Evolutionary conservation across 2,888 invertebrate species (phyloP).

Genomic region (Nymphalis c-album): DNA sequence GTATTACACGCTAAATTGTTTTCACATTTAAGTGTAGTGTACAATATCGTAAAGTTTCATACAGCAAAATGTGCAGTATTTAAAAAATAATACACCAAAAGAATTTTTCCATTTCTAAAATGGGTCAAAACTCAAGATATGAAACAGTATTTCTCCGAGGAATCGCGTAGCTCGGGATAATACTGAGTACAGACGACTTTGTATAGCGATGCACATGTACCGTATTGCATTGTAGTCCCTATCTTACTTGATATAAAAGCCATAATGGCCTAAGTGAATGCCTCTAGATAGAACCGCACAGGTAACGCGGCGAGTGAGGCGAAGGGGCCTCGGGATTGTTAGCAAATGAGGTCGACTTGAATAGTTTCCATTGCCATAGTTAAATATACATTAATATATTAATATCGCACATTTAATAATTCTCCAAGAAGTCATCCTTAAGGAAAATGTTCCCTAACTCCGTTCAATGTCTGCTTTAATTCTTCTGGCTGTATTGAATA

Average conservation of each 20-base stretch:
- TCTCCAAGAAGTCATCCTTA: background rate
- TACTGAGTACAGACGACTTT: slow-evolving; percentile 20
- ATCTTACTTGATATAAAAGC: slow-evolving; percentile 23
- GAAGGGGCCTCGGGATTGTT: slow-evolving; percentile 34
- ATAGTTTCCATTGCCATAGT: slow-evolving; percentile 30
- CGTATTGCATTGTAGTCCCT: slow-evolving; percentile 26
- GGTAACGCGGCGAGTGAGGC: slow-evolving; percentile 23
- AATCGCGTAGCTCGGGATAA: slow-evolving; percentile 24
- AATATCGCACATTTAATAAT: slow-evolving; percentile 15
- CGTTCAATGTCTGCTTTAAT: background rate
- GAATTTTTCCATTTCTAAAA: slow-evolving; percentile 25
- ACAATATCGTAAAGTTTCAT: background rate
- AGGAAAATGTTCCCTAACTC: background rate
- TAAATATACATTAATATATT: slow-evolving; percentile 30
- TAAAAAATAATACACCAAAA: slow-evolving; percentile 18
- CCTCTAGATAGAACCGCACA: slow-evolving; percentile 17
- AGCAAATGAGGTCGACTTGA: slow-evolving; percentile 36
- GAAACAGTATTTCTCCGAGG: slow-evolving; percentile 26
- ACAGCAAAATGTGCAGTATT: slow-evolving; percentile 2
- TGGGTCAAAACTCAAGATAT: slow-evolving; percentile 32
- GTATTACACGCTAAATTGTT: background rate
- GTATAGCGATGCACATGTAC: slow-evolving; percentile 1
- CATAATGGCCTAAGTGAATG: slow-evolving; percentile 25
- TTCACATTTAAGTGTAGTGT: background rate
- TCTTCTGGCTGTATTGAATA: background rate